Evolutionary conservation across 2,113 vertebrate genomes (phyloP).

Genomic region (Podarcis cretensis): DNA sequence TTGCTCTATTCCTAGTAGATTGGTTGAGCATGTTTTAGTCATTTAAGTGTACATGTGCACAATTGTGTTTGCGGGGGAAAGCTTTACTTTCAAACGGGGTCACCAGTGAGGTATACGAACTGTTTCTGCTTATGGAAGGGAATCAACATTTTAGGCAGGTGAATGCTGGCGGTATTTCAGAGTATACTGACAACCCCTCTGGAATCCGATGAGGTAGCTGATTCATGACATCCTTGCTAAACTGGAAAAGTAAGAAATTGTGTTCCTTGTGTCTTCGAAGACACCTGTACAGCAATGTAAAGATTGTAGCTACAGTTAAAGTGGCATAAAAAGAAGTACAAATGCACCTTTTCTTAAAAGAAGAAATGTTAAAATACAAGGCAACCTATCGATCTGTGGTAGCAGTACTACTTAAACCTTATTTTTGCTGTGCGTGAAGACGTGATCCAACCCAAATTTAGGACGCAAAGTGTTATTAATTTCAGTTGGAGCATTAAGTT

Average conservation of each 20-base stretch:
- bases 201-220: constrained; percentile 60
- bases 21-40: no score
- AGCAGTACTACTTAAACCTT: background rate
- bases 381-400: background rate
- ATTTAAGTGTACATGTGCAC: no score
- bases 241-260: constrained; percentile 74
- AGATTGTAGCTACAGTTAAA: background rate
- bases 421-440: background rate
- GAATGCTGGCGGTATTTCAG: background rate
- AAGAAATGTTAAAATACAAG: background rate
- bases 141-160: no score
- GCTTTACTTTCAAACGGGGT: no score
- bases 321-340: background rate
- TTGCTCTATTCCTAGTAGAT: no score
- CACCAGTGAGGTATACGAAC: no score
- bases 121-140: no score
- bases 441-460: background rate
- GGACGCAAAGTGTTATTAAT: background rate
- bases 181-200: constrained; percentile 28
- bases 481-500: background rate
- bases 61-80: no score
- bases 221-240: constrained; percentile 70
- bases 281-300: constrained; percentile 51
- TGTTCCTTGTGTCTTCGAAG: constrained; percentile 67
- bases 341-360: background rate